These are phyloP conservation scores for Carassius auratus DNA, from an alignment of 2,113 vertebrate genomes.

Conservation along the genomic window DNA sequence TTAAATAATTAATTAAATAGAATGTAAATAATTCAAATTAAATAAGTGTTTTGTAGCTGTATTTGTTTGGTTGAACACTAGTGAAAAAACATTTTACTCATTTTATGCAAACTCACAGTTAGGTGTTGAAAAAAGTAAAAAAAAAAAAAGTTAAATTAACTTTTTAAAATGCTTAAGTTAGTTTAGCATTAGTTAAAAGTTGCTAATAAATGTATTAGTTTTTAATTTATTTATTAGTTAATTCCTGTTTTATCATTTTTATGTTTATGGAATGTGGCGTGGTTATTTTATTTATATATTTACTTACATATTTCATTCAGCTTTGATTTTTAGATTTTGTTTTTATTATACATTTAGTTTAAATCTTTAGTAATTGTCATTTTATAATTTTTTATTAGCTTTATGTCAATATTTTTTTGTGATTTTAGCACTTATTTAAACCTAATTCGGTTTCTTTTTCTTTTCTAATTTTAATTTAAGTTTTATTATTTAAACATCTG, in stretches of 20 bases:
- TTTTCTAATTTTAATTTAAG: background rate
- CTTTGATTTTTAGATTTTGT: background rate
- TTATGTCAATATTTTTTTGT: background rate
- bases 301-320: background rate
- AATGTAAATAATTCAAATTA: background rate
- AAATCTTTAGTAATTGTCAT: background rate
- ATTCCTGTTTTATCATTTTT: no score
- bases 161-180: background rate
- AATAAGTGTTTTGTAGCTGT: background rate
- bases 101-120: background rate
- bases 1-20: background rate
- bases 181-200: background rate
- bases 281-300: background rate
- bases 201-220: background rate
- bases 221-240: background rate
- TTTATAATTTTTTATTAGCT: background rate
- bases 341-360: no score
- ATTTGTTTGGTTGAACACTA: background rate
- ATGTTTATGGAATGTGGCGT: no score
- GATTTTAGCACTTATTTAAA: background rate
- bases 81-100: background rate
- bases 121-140: background rate
- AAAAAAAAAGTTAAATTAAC: no score
- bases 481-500: background rate
- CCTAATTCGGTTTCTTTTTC: background rate